Evolutionary conservation across 1,140 invertebrate species (phyloP).

Genomic region (Panagrolaimus sp.): DNA sequence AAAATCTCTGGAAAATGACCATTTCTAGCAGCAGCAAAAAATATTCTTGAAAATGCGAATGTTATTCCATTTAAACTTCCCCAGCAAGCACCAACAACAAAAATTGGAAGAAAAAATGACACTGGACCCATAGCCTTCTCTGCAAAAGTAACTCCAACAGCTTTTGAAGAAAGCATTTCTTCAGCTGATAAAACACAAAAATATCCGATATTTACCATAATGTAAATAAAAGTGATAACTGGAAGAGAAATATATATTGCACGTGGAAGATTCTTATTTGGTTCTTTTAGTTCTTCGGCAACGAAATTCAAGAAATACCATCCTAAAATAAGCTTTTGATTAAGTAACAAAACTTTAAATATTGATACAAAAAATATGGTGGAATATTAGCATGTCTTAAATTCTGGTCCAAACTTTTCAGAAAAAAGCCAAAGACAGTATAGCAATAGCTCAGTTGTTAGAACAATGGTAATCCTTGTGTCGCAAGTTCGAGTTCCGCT

Average conservation of each 20-base stretch:
- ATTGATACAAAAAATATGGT: slow-evolving; percentile 95
- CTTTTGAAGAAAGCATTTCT: slow-evolving; percentile 74
- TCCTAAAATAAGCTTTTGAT: slow-evolving; percentile 97
- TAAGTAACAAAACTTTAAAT: too few species aligned
- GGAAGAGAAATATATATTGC: slow-evolving; percentile 87
- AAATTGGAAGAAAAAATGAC: slow-evolving; percentile 47
- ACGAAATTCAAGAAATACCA: slow-evolving; percentile 66
- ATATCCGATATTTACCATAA: slow-evolving; percentile 81
- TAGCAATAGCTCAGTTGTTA: too few species aligned
- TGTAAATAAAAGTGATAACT: slow-evolving; percentile 78
- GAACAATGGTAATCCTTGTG: too few species aligned
- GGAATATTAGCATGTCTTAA: slow-evolving; percentile 97
- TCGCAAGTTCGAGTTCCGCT: too few species aligned
- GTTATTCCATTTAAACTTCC: slow-evolving; percentile 51
- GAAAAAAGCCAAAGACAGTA: too few species aligned
- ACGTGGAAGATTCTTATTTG: slow-evolving; percentile 78
- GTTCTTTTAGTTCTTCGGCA: slow-evolving; percentile 80
- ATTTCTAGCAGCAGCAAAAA: slow-evolving; percentile 52
- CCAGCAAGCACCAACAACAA: slow-evolving; percentile 49
- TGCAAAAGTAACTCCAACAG: slow-evolving; percentile 72
- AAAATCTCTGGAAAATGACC: slow-evolving; percentile 54
- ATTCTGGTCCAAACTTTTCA: too few species aligned
- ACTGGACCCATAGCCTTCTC: slow-evolving; percentile 37
- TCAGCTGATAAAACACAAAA: slow-evolving; percentile 74
- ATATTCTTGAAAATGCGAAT: slow-evolving; percentile 56